phyloP scores from a whole-genome alignment of 2,888 invertebrate species.

The Meghimatium bilineatum region DNA sequence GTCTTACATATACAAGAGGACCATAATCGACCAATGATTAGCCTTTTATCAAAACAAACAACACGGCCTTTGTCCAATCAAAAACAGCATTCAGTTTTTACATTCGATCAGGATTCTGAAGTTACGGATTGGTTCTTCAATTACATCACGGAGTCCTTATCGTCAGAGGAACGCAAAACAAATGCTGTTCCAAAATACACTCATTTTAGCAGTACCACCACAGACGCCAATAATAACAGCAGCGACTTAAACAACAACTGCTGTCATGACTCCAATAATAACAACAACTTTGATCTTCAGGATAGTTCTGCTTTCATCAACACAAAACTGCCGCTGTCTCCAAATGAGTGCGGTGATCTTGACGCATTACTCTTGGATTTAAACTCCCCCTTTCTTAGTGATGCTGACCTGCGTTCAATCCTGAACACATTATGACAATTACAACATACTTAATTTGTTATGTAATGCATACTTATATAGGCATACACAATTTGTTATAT shows the following conservation, averaged over 20 bases:
- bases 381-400: constrained; percentile 25
- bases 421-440: constrained; percentile 25
- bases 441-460: background rate
- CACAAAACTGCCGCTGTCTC: background rate
- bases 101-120: background rate
- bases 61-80: background rate
- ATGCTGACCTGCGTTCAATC: constrained; percentile 30
- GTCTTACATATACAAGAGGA: background rate
- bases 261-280: background rate
- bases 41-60: background rate
- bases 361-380: constrained; percentile 25
- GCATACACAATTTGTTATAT: background rate
- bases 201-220: background rate
- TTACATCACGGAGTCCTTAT: constrained; percentile 9
- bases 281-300: background rate
- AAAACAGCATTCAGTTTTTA: background rate
- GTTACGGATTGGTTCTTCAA: background rate
- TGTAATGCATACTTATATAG: background rate
- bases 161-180: background rate
- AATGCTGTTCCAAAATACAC: background rate
- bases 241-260: constrained; percentile 21
- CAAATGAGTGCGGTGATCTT: constrained; percentile 19
- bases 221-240: constrained; percentile 32
- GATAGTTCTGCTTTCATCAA: background rate
- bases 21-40: background rate